A percentile compares a stretch with the other conserved stretches of the same genome.
phyloP scores from a whole-genome alignment of 2,113 vertebrate genomes.

The Corythornis vintsioides region DNA sequence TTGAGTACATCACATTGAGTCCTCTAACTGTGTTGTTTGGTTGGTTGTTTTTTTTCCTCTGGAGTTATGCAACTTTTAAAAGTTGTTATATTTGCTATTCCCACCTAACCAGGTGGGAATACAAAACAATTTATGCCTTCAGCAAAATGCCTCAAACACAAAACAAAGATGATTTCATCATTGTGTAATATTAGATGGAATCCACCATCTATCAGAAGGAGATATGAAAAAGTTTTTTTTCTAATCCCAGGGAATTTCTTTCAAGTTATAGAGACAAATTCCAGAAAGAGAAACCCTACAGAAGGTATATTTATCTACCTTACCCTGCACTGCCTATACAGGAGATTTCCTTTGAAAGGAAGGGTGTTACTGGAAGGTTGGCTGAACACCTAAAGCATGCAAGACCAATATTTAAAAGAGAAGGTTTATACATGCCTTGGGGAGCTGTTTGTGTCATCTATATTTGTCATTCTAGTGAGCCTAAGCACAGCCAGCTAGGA shows the following conservation, averaged over 20 bases:
- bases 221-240: not conserved
- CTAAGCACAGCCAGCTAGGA: not conserved
- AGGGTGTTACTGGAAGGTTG: not conserved
- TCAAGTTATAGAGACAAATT: not conserved
- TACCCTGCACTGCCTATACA: not conserved
- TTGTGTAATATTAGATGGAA: not conserved
- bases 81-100: not conserved
- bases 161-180: not conserved
- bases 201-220: not conserved
- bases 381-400: not conserved
- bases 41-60: not conserved
- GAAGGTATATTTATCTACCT: not conserved
- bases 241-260: not conserved
- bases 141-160: conserved; percentile 7
- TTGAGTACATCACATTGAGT: not conserved
- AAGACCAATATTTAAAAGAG: not conserved
- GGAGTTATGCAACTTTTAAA: not conserved
- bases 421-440: not conserved
- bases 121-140: not conserved
- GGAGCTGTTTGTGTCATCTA: not conserved
- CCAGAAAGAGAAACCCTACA: not conserved
- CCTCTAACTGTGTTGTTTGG: not conserved
- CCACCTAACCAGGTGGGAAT: not conserved
- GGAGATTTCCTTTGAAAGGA: not conserved
- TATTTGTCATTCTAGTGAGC: not conserved